These are phyloP conservation scores for Miichthys miiuy DNA, from an alignment of 2,797 vertebrate species.

Conservation along the genomic window DNA sequence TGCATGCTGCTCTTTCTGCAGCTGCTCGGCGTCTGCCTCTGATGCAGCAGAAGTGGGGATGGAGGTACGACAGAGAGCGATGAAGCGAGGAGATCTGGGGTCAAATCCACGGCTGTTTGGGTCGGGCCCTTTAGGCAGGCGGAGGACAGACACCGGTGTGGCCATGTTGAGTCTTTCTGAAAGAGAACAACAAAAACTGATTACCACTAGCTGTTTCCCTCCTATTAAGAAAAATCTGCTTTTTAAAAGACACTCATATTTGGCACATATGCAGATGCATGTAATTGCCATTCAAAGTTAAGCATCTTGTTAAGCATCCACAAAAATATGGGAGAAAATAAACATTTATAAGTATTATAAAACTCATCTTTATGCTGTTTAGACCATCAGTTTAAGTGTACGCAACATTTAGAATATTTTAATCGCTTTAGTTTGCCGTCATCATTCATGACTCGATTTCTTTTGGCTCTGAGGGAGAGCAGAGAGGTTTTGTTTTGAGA, in stretches of 20 bases:
- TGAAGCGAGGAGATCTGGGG: slow-evolving; percentile 82
- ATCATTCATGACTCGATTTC: too few relatives aligned
- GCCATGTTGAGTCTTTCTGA: slow-evolving; percentile 63
- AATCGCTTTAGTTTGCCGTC: too few relatives aligned
- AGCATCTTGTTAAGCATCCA: too few relatives aligned
- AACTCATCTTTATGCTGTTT: too few relatives aligned
- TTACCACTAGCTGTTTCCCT: background rate
- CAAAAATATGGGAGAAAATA: too few relatives aligned
- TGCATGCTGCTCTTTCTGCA: slow-evolving; percentile 79
- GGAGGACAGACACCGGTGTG: slow-evolving; percentile 83
- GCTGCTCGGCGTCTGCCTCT: background rate
- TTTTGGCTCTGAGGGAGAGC: too few relatives aligned
- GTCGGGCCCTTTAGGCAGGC: slow-evolving; percentile 89
- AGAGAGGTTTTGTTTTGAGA: too few relatives aligned
- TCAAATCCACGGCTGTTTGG: slow-evolving; percentile 90
- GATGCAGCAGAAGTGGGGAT: slow-evolving; percentile 51
- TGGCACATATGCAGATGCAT: background rate
- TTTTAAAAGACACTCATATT: background rate
- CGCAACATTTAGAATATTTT: too few relatives aligned
- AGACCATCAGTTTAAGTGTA: too few relatives aligned
- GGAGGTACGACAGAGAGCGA: slow-evolving; percentile 80
- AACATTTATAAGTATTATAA: too few relatives aligned
- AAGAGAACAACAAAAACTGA: background rate
- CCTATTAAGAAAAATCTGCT: background rate
- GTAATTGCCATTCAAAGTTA: too few relatives aligned